Percentiles rank a stretch among this genome's conserved stretches.
These are phyloP conservation scores for Drosophila mulleri DNA, from an alignment of 2,888 invertebrate genomes.

Conservation along the genomic window DNA sequence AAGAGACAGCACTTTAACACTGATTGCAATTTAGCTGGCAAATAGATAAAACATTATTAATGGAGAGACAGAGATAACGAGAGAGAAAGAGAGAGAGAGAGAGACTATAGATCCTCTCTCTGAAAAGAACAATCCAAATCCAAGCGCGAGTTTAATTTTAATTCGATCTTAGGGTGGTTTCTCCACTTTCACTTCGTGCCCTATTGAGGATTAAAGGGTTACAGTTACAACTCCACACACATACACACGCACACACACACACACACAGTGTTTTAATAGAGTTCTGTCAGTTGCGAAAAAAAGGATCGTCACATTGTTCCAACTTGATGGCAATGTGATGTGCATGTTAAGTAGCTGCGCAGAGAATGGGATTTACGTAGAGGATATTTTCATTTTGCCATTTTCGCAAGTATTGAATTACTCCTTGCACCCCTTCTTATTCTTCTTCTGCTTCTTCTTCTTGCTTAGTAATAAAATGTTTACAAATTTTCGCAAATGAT, in stretches of 20 bases:
- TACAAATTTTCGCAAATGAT: conserved; percentile 77
- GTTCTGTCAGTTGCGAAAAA: conserved; percentile 43
- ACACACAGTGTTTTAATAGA: conserved; percentile 23
- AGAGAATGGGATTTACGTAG: conserved; percentile 39
- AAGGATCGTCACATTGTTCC: conserved; percentile 43
- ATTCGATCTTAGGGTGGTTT: conserved; percentile 22
- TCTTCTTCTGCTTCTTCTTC: not conserved
- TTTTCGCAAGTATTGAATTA: not conserved
- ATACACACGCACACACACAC: conserved; percentile 4
- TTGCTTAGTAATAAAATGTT: conserved; percentile 68
- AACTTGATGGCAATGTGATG: conserved; percentile 10
- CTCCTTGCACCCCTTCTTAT: not conserved
- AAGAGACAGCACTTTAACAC: not conserved
- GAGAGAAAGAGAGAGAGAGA: not conserved
- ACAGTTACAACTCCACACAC: conserved; percentile 26
- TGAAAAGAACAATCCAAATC: conserved; percentile 18
- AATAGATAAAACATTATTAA: not conserved
- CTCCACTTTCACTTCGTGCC: not conserved
- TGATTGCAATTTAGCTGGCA: not conserved
- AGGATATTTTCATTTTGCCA: not conserved
- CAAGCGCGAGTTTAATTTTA: conserved; percentile 1
- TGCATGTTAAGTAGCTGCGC: conserved; percentile 63
- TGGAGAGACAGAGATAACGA: not conserved
- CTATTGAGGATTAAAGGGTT: conserved; percentile 40
- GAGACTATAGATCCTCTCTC: not conserved